Percentiles rank a stretch among this genome's conserved stretches.
Conservation (phyloP, 2,888 invertebrate genomes). For the Carpatolechia fugitivella region DNA sequence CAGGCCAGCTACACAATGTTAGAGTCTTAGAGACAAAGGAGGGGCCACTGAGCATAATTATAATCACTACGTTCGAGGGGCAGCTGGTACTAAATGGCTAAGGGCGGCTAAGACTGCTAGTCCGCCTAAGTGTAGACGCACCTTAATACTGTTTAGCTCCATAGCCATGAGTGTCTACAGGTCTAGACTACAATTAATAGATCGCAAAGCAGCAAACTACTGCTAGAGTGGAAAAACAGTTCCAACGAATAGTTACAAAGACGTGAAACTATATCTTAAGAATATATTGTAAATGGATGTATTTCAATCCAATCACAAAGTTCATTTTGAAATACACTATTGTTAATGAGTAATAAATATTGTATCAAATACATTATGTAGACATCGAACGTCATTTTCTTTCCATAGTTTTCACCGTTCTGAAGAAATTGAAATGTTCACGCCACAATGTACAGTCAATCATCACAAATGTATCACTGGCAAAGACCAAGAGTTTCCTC, state of each 20-base stretch:
- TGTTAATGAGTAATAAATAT: not conserved
- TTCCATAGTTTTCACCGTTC: not conserved
- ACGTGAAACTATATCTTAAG: not conserved
- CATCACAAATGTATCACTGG: not conserved
- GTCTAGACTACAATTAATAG: not conserved
- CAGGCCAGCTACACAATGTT: too few species aligned
- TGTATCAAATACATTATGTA: not conserved
- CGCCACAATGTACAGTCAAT: not conserved
- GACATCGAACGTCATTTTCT: not conserved
- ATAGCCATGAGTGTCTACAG: slow-evolving; percentile 22
- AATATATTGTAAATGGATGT: too few species aligned
- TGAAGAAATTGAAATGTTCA: not conserved
- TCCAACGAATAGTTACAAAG: not conserved
- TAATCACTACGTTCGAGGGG: too few species aligned
- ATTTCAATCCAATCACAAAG: too few species aligned
- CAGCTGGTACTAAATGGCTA: too few species aligned
- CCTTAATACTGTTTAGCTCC: slow-evolving; percentile 28
- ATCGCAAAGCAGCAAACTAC: not conserved
- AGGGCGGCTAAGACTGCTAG: too few species aligned
- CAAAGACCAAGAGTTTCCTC: too few species aligned
- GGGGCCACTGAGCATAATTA: too few species aligned
- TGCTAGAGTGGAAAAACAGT: not conserved
- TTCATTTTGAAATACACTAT: too few species aligned
- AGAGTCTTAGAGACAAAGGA: too few species aligned
- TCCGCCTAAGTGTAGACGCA: too few species aligned